Percentiles rank a stretch among this genome's conserved stretches.
Conservation (phyloP, 1,140 invertebrate genomes). For the Hypsibius dujardini region DNA sequence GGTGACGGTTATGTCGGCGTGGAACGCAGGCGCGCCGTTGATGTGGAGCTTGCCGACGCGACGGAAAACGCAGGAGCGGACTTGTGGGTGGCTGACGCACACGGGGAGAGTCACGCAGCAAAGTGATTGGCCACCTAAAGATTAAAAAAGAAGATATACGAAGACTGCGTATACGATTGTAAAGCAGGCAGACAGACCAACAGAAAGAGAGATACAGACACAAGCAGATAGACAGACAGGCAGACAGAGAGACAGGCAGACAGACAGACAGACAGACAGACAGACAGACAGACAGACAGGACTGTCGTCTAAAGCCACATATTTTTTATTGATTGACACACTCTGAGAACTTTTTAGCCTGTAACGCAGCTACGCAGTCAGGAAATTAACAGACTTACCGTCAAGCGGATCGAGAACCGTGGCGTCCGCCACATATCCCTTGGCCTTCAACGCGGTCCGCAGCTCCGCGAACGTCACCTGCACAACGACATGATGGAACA, state of each 20-base stretch:
- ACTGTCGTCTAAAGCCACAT: too few relatives aligned
- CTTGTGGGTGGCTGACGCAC: background rate
- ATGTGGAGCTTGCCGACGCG: background rate
- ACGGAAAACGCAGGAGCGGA: background rate
- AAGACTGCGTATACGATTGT: background rate
- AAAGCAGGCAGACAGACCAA: background rate
- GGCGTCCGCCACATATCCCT: background rate
- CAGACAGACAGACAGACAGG: too few relatives aligned
- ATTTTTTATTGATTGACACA: too few relatives aligned
- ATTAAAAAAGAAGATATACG: too few relatives aligned
- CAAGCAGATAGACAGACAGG: background rate
- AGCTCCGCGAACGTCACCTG: background rate
- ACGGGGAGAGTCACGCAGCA: background rate
- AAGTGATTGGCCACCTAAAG: too few relatives aligned
- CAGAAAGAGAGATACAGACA: background rate
- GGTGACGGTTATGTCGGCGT: background rate
- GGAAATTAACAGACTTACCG: too few relatives aligned
- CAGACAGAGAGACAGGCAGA: background rate
- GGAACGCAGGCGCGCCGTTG: background rate
- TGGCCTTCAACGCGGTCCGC: background rate
- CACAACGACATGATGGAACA: background rate
- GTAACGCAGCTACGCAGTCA: too few relatives aligned
- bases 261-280: background rate
- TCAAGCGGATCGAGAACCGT: too few relatives aligned
- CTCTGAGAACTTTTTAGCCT: too few relatives aligned